These are phyloP conservation scores for Agrotis ipsilon DNA, from an alignment of 2,888 invertebrate genomes.

Conservation along the genomic window DNA sequence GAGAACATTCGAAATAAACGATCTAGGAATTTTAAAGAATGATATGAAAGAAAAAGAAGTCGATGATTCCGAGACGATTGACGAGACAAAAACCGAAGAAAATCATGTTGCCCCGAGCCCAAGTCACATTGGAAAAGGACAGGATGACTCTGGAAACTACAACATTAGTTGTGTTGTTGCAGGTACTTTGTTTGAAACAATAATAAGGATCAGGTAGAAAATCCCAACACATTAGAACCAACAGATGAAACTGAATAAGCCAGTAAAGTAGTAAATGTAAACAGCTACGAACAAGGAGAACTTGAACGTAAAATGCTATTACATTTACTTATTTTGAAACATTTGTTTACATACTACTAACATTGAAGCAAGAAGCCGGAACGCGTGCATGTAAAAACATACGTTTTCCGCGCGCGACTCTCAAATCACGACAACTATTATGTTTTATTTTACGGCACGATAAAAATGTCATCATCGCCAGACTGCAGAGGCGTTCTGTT, in stretches of 20 bases:
- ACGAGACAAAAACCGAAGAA: not conserved
- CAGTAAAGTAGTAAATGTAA: not conserved
- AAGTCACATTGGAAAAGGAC: not conserved
- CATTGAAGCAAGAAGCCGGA: not conserved
- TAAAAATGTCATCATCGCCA: conserved; percentile 41
- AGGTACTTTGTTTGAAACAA: not conserved
- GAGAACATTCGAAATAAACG: not conserved
- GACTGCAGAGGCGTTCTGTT: conserved; percentile 40
- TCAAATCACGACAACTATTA: conserved; percentile 18
- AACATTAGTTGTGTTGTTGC: not conserved
- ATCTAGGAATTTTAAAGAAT: not conserved
- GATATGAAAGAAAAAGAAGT: not conserved
- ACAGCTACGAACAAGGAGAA: conserved; percentile 18
- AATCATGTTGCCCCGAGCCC: not conserved
- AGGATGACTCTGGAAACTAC: not conserved
- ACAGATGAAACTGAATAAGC: not conserved
- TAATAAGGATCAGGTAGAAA: not conserved
- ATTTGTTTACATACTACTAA: conserved; percentile 31
- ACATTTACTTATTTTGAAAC: conserved; percentile 1
- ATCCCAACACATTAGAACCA: not conserved
- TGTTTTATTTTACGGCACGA: conserved; percentile 34
- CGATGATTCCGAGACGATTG: not conserved
- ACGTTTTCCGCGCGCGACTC: conserved; percentile 2
- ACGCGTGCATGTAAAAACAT: not conserved
- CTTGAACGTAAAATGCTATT: conserved; percentile 1